Percentiles rank a stretch among this genome's conserved stretches.
Evolutionary conservation across 2,797 vertebrate species (phyloP).

Genomic region (Phyllotis vaccarum): DNA sequence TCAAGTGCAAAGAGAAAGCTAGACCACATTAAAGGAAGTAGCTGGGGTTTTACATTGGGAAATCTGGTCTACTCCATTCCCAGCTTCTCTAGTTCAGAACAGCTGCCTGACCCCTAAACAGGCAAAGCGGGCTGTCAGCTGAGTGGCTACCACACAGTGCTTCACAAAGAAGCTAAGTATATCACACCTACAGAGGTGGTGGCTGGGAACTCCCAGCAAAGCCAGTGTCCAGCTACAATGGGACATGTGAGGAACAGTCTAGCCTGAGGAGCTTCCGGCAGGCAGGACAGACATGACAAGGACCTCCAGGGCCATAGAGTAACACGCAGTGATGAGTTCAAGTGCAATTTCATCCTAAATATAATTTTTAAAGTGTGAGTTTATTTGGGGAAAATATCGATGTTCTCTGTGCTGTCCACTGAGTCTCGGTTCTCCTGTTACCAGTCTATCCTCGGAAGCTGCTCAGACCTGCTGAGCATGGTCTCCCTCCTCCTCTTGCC

Average conservation of each 20-base stretch:
- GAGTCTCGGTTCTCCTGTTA: not conserved
- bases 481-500: rapidly evolving
- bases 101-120: not conserved
- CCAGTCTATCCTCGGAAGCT: not conserved
- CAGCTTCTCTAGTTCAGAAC: not conserved
- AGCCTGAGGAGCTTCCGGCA: not conserved
- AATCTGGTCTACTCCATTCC: not conserved
- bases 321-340: not conserved
- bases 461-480: rapidly evolving
- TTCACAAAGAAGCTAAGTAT: not conserved
- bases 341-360: not conserved
- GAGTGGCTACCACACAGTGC: not conserved
- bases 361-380: not conserved
- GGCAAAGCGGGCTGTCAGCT: not conserved
- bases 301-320: not conserved
- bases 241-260: not conserved
- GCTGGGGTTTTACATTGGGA: not conserved
- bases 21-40: not conserved
- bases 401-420: not conserved
- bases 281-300: not conserved
- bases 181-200: not conserved
- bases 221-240: not conserved
- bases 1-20: not conserved
- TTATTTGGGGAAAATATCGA: not conserved
- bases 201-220: not conserved